Evolutionary conservation across 2,888 invertebrate species (phyloP), one percentile per base, ranked within the genome.

Genomic region (Adelphocoris suturalis): DNA sequence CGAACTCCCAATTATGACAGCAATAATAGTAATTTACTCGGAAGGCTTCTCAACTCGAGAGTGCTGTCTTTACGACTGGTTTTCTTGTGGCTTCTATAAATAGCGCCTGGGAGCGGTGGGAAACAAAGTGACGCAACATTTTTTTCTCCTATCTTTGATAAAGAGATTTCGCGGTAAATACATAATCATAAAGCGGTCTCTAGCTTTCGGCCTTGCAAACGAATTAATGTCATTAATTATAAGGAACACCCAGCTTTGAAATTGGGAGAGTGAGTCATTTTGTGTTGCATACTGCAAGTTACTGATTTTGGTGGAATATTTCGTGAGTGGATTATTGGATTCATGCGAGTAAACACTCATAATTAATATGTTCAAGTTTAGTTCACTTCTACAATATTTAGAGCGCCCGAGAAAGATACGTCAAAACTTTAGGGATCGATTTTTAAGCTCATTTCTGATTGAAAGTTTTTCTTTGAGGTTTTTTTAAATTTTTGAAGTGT

Each of bases 171-270:
- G 68, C 23, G 68, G 68, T 68, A 23, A 23, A 23, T 68, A 68
- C 68, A 68, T 68, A 68, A 68, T 68, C 68, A 68, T 68, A 68
- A 68, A 68, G 68, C 68, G 27, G 27, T 68, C 68, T 19, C 23
- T 7, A 19, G 27, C 13, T 11, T n/a, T 68, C 68, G 27, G 68
- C 68, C 68, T 68, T 68, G 68, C 23, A 0, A 19, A 7, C 68
- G 13, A 68, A 68, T 61, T n/a, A 61, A 19, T 61, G 3, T 13
- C 52, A 11, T 14, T 16, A 11, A 52, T 52, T 52, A 11, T 13
- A 16, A 13, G 52, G 12, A 11, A 2, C 52, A 52, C 2, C 52
- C 11, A 52, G 52, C 52, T 3, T 52, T 13, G 52, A 16, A 52
- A 16, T 52, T 11, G 16, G 1, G 52, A 11, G 52, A 16, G 52